Conservation (phyloP, 2,888 invertebrate species). For the Volucella inanis region DNA sequence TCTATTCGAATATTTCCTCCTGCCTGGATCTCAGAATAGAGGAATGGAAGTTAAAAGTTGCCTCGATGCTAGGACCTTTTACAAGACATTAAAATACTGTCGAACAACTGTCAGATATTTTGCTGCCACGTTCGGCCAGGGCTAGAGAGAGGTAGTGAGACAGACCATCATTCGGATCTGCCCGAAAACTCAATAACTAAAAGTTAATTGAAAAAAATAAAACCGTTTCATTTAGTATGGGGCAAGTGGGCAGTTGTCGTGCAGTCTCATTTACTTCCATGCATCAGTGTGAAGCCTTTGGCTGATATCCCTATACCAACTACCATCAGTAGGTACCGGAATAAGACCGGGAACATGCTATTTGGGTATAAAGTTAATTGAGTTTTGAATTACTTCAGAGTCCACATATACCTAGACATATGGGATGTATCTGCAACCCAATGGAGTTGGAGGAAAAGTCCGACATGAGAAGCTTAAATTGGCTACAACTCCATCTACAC, state of each 20-base stretch:
- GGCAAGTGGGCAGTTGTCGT: constrained; percentile 1
- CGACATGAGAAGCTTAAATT: too few species aligned
- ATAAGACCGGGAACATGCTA: constrained; percentile 70
- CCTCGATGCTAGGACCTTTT: constrained; percentile 23
- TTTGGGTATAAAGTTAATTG: constrained; percentile 74
- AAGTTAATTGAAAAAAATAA: constrained; percentile 71
- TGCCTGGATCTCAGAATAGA: neutral
- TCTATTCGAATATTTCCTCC: constrained; percentile 33
- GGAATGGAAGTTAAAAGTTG: neutral
- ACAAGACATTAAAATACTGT: constrained; percentile 59
- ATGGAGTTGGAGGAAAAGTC: neutral
- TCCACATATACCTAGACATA: neutral
- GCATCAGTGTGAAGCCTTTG: constrained; percentile 59
- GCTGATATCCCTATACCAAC: constrained; percentile 46
- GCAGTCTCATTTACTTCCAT: constrained; percentile 45
- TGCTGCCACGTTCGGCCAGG: neutral
- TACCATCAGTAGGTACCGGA: constrained; percentile 42
- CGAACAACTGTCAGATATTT: constrained; percentile 52
- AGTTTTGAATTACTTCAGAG: constrained; percentile 72
- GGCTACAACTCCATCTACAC: too few species aligned
- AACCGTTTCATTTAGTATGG: constrained; percentile 52
- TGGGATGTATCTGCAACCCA: neutral
- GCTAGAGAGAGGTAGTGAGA: neutral
- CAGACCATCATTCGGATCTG: neutral
- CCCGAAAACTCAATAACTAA: constrained; percentile 62